Conservation (phyloP, 2,797 vertebrate genomes). For the Ptychadena robeensis region DNA sequence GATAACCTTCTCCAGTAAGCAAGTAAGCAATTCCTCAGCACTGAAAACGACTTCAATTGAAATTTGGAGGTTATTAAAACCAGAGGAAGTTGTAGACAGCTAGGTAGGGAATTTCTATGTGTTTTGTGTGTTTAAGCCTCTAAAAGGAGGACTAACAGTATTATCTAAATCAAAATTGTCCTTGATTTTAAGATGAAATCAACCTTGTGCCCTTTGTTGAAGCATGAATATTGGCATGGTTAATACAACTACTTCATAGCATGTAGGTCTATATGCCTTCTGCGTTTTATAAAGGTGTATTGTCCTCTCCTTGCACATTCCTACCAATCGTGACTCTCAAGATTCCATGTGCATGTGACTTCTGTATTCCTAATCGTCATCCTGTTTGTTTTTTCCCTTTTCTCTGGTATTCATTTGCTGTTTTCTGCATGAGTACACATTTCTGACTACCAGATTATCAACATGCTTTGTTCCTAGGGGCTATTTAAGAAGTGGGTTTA, state of each 20-base stretch:
- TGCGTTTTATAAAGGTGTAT: neutral
- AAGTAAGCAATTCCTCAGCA: no score
- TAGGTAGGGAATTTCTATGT: no score
- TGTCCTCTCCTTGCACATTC: conserved; percentile 1
- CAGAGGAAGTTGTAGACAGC: no score
- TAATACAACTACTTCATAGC: no score
- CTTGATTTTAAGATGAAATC: neutral
- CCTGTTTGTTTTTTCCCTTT: conserved; percentile 32
- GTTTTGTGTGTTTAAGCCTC: no score
- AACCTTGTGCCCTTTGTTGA: neutral
- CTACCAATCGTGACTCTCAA: conserved; percentile 16
- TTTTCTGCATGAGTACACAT: conserved; percentile 23
- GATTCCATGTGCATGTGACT: conserved; percentile 38
- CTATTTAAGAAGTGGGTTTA: conserved; percentile 8
- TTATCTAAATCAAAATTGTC: no score
- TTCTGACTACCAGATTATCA: conserved; percentile 20
- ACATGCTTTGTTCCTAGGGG: conserved; percentile 12
- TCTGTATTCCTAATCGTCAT: conserved; percentile 41
- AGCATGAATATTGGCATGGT: neutral
- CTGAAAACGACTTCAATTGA: no score
- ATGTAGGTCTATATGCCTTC: neutral
- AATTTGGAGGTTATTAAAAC: no score
- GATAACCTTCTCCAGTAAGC: no score
- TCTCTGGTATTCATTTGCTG: conserved; percentile 30
- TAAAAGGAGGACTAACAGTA: no score